phyloP scores from a whole-genome alignment of 30 jellyfish, hydroid and myxozoan genomes.

The Nemopilema nomurai region DNA sequence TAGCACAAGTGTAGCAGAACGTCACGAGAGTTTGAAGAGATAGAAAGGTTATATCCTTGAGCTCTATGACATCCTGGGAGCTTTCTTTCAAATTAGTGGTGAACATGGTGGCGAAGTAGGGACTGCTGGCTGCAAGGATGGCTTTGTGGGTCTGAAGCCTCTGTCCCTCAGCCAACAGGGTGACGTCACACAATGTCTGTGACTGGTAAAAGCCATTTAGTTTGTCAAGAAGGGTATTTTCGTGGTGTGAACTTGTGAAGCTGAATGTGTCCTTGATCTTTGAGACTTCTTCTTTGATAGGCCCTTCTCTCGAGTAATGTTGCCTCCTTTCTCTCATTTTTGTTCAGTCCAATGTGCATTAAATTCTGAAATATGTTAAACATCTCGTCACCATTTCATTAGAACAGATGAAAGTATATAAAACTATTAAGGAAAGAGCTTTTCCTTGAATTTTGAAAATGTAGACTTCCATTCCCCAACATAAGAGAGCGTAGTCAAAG shows the following conservation, averaged over 20 bases:
- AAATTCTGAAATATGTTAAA: too few species aligned
- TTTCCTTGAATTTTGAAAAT: too few species aligned
- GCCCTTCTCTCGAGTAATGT: not conserved
- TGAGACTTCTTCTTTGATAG: not conserved
- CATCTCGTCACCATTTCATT: too few species aligned
- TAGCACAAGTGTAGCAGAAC: constrained; percentile 70
- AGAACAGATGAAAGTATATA: too few species aligned
- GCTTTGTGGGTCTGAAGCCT: constrained; percentile 54
- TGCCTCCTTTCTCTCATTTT: not conserved
- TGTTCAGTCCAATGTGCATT: too few species aligned
- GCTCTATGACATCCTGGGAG: constrained; percentile 45
- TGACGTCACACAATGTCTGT: constrained; percentile 70
- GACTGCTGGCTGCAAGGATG: constrained; percentile 74
- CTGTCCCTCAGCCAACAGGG: constrained; percentile 58
- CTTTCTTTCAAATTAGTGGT: constrained; percentile 70
- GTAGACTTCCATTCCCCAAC: too few species aligned
- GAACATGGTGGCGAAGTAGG: constrained; percentile 79
- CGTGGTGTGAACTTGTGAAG: constrained; percentile 58
- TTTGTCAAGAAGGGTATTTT: constrained; percentile 42
- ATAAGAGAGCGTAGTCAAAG: too few species aligned
- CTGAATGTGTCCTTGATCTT: constrained; percentile 19
- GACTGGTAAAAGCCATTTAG: constrained; percentile 60
- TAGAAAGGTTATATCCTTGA: constrained; percentile 56
- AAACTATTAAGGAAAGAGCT: too few species aligned
- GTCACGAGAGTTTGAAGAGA: constrained; percentile 52